phyloP scores from a whole-genome alignment of 2,113 vertebrate genomes.

The Danionella cerebrum region DNA sequence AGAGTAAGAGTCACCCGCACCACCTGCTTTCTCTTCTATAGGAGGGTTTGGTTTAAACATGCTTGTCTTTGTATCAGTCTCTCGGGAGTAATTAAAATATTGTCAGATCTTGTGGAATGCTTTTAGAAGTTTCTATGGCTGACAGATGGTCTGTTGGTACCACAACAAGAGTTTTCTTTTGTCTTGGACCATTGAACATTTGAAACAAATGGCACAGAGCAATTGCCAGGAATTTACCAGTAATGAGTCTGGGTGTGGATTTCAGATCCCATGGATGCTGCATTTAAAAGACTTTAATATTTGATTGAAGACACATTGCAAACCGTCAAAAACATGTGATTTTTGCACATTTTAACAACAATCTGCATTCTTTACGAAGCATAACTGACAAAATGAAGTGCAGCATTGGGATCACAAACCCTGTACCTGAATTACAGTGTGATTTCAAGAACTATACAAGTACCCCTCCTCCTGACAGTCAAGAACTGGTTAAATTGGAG shows the following conservation, averaged over 20 bases:
- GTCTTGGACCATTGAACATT: conserved; percentile 26
- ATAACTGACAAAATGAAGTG: too few species aligned
- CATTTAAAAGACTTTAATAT: background rate
- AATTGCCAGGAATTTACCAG: conserved; percentile 29
- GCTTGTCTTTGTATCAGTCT: conserved; percentile 27
- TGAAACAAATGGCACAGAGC: conserved; percentile 19
- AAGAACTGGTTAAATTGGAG: too few species aligned
- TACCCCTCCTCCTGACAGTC: too few species aligned
- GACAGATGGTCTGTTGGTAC: conserved; percentile 36
- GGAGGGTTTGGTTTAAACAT: conserved; percentile 23
- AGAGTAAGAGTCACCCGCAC: background rate
- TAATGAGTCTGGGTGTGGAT: background rate
- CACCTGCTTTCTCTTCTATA: conserved; percentile 34
- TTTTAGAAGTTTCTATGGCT: conserved; percentile 17
- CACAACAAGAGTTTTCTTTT: conserved; percentile 28
- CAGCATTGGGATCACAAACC: too few species aligned
- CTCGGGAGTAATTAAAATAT: conserved; percentile 44
- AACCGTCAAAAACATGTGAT: background rate
- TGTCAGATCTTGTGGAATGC: conserved; percentile 18
- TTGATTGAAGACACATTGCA: background rate
- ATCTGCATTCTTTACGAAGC: too few species aligned
- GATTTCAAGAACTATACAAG: too few species aligned
- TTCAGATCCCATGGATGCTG: background rate
- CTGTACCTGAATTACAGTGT: too few species aligned
- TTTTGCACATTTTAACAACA: too few species aligned